Percentiles rank a stretch among this genome's conserved stretches.
Conservation (phyloP, 1,140 invertebrate genomes). For the Acromyrmex heyeri region DNA sequence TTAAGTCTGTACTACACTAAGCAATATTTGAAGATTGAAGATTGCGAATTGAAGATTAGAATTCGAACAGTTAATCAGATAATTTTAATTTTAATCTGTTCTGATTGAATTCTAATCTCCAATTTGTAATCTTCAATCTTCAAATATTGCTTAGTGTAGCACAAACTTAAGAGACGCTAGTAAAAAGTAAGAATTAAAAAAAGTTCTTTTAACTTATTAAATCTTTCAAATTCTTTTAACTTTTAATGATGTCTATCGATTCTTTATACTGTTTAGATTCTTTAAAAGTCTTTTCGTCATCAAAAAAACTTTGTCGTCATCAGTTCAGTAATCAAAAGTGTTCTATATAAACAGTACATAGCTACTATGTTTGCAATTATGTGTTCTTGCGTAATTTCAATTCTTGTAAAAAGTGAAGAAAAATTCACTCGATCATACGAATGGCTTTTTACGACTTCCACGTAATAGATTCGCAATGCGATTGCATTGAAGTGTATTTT, state of each 20-base stretch:
- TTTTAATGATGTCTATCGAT: background rate
- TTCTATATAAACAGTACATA: background rate
- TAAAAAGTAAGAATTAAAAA: background rate
- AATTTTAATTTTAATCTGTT: too few species aligned
- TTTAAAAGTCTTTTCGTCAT: background rate
- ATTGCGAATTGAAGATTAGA: too few species aligned
- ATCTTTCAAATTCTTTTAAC: background rate
- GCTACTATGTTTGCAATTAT: background rate
- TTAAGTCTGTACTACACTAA: too few species aligned
- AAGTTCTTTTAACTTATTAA: background rate
- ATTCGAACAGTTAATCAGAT: too few species aligned
- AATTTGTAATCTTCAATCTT: too few species aligned
- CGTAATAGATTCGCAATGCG: constrained; percentile 30
- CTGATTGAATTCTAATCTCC: too few species aligned
- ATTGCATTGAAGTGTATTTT: constrained; percentile 6
- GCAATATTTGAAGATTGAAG: too few species aligned
- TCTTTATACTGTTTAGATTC: background rate
- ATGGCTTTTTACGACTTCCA: background rate
- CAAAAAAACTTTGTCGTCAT: background rate
- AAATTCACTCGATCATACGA: constrained; percentile 16
- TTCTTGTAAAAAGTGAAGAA: background rate
- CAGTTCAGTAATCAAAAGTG: background rate
- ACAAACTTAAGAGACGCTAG: too few species aligned
- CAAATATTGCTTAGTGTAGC: too few species aligned
- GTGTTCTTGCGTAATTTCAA: background rate